These are phyloP conservation scores for Acinonyx jubatus DNA, from an alignment of 2,113 vertebrate genomes.

Conservation along the genomic window DNA sequence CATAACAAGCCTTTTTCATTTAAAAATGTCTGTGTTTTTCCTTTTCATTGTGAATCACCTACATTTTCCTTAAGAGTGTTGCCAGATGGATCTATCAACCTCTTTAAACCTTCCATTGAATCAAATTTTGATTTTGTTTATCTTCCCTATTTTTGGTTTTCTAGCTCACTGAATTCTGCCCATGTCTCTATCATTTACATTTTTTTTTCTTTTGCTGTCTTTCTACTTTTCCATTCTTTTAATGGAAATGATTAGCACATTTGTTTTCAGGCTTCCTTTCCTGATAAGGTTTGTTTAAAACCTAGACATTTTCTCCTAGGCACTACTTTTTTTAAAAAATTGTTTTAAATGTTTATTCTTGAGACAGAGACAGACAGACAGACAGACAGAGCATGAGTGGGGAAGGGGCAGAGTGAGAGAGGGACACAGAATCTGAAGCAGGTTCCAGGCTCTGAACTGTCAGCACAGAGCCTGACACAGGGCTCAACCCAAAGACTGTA, in stretches of 20 bases:
- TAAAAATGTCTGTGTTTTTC: not conserved
- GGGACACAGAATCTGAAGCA: not conserved
- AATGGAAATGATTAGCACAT: not conserved
- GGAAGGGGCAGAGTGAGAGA: not conserved
- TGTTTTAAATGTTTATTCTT: not conserved
- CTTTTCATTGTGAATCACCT: not conserved
- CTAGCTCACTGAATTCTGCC: not conserved
- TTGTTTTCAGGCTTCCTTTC: not conserved
- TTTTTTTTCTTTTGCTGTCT: not conserved
- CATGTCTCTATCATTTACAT: not conserved
- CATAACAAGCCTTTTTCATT: not conserved
- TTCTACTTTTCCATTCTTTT: not conserved
- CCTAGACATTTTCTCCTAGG: not conserved
- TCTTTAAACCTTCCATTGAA: not conserved
- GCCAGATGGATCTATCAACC: not conserved
- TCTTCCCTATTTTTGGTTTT: not conserved
- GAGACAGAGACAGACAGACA: not conserved
- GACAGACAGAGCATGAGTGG: too few relatives aligned
- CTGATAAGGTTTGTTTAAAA: not conserved
- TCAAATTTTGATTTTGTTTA: not conserved
- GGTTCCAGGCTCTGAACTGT: not conserved
- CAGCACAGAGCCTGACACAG: not conserved
- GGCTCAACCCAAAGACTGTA: not conserved
- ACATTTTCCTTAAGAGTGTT: not conserved
- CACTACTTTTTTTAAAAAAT: not conserved